phyloP scores from a whole-genome alignment of 2,113 vertebrate genomes.

The Tamias sibiricus region DNA sequence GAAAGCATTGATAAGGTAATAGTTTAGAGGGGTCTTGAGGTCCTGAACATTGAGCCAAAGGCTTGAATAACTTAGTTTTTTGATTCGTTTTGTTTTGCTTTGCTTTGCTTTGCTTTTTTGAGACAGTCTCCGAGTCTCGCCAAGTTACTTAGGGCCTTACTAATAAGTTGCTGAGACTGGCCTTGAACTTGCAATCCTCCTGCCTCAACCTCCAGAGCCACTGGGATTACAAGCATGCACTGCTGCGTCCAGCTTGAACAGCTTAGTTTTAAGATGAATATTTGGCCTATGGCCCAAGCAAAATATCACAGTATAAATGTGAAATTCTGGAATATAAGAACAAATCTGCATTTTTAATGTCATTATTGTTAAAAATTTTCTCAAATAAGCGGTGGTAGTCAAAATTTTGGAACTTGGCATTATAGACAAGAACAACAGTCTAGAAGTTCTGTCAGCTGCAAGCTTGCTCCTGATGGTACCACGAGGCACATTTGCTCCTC shows the following conservation, averaged over 20 bases:
- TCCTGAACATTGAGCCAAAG: neutral
- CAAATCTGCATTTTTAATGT: neutral
- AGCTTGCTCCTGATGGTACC: neutral
- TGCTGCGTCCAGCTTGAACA: neutral
- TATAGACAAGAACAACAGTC: neutral
- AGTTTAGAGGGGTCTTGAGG: neutral
- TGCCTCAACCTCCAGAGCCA: too few relatives aligned
- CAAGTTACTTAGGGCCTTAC: too few relatives aligned
- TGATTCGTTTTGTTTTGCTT: too few relatives aligned
- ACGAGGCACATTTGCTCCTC: neutral
- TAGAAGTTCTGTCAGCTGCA: neutral
- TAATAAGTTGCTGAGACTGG: too few relatives aligned
- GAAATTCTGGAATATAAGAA: conserved; percentile 10
- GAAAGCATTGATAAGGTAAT: neutral
- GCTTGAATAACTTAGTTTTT: neutral
- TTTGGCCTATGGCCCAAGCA: neutral
- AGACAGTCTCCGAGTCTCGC: too few relatives aligned
- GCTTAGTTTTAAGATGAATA: conserved; percentile 12
- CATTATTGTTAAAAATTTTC: neutral
- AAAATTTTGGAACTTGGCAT: neutral
- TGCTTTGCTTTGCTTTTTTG: too few relatives aligned
- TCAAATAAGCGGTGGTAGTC: neutral
- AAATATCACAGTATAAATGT: neutral
- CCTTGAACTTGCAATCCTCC: too few relatives aligned
- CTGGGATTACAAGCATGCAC: too few relatives aligned